Evolutionary conservation across 2,888 invertebrate genomes (phyloP), one percentile per base, ranked within the genome.

Genomic region (Eilema griseolum): DNA sequence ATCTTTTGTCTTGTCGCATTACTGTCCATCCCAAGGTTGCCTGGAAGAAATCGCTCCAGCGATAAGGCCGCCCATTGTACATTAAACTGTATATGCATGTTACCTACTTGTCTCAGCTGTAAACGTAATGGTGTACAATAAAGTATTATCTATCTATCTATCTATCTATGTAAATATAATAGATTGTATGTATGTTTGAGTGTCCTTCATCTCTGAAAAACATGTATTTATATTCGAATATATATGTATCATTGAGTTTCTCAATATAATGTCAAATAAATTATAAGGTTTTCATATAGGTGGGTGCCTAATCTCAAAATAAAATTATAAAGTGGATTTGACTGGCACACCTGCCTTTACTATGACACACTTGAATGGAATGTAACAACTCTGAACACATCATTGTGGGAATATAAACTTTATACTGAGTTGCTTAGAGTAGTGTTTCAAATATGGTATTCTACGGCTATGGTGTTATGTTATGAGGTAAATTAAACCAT

Each of bases 271-370:
- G 14, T 41, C 24, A 33, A 23, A 62, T 62, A 62, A 62, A 62
- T 62, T 62, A 74, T 68, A 37, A 24, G 61, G 57, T 77, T 77
- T 73, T 72, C 72, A 76, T 78, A 77, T 77, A 78, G 77, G 67
- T 83, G 77, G 82, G 74, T 72, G 68, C 74, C 82, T 81, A 83
- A 83, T 80, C 79, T 77, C 83, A 83, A 71, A 83, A 83, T 83
- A 81, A 88, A 86, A 86, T 85, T 78, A 83, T 86, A 89, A 89
- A 88, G 79, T 84, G 80, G 85, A 88, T 88, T 88, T 83, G 81
- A 79, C 83, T 83, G 73, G 78, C 80, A 83, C 90, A 90, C 88
- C 88, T 89, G 89, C 87, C 86, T 83, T 72, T 75, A 74, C 81
- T 79, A 67, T 69, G 61, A 33, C 61, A 62, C 16, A 71, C 56